phyloP scores from a whole-genome alignment of 2,797 vertebrate genomes.

The Phoebastria nigripes region DNA sequence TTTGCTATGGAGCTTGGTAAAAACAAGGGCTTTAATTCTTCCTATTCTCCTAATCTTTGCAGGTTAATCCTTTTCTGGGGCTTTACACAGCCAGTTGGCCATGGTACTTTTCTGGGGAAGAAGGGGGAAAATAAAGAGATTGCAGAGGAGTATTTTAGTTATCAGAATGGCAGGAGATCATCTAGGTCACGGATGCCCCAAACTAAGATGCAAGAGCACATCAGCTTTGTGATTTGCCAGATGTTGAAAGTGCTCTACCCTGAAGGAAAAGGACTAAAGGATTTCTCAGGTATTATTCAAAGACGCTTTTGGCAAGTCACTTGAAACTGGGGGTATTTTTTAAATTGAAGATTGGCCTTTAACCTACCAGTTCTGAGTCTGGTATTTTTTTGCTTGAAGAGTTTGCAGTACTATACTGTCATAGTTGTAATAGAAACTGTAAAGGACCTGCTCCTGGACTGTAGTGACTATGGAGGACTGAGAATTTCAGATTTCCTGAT shows the following conservation, averaged over 20 bases:
- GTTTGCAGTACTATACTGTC: neutral
- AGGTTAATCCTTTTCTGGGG: neutral
- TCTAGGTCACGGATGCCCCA: neutral
- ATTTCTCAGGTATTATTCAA: neutral
- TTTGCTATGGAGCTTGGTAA: neutral
- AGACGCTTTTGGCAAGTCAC: neutral
- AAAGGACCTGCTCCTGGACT: neutral
- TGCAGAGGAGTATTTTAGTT: neutral
- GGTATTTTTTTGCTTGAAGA: neutral
- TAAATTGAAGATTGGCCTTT: neutral
- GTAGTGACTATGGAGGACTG: neutral
- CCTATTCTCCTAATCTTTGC: neutral
- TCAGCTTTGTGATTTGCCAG: neutral
- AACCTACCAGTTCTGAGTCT: neutral
- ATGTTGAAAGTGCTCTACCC: neutral
- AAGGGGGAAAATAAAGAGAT: neutral
- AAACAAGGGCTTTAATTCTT: neutral
- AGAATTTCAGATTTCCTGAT: neutral
- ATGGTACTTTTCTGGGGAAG: neutral
- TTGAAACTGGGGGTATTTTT: neutral
- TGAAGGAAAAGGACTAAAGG: neutral
- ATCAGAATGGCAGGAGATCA: neutral
- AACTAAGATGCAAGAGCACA: neutral
- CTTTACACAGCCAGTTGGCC: neutral
- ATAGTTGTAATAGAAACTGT: neutral